Evolutionary conservation across 2,888 invertebrate species (phyloP), one percentile per base, ranked within the genome.

Genomic region (Spisula subtruncata): DNA sequence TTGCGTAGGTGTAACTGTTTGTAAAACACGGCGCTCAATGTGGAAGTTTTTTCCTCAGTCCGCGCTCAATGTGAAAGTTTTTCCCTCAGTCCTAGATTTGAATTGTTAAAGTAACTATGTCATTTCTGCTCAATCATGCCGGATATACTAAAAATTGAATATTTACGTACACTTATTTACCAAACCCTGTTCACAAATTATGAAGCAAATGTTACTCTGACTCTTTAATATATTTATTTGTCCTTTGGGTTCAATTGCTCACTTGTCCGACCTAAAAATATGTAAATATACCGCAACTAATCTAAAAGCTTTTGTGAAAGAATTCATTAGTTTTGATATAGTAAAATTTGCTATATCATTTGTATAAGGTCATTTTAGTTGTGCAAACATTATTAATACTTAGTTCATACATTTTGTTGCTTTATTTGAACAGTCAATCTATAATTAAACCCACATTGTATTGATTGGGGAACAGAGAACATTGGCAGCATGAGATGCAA

Each of bases 271-370:
- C 32, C 75, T 75, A 35, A 75, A n/a, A 32, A 75, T 75, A 32
- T 35, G 35, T 35, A 75, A 75, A 75, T 18, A 75, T 35, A 32
- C 29, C 75, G 35, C 29, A 0, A 75, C 75, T 35, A 35, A 14
- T 75, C 75, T 75, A 75, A 32, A 32, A 75, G 29, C 32, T 75
- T 60, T 16, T 75, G 35, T 75, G 32, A 35, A 75, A 14, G 12
- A 32, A 75, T 75, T 75, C 75, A 75, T 75, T 75, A 75, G 10
- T 60, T 82, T 35, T 46, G 41, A 46, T 84, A 20, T 75, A 32
- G 14, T 75, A 35, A 75, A 75, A 75, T 12, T 85, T 80, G 85
- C 85, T 56, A 29, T 56, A 85, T 85, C 80, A 85, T 85, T 85
- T 80, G 41, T 80, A 51, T 85, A 80, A 79, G 51, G 85, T 80